A percentile compares a stretch with the other conserved stretches of the same genome.
These are phyloP conservation scores for Pediacus dermestoides DNA, from an alignment of 2,888 invertebrate genomes.

Conservation along the genomic window DNA sequence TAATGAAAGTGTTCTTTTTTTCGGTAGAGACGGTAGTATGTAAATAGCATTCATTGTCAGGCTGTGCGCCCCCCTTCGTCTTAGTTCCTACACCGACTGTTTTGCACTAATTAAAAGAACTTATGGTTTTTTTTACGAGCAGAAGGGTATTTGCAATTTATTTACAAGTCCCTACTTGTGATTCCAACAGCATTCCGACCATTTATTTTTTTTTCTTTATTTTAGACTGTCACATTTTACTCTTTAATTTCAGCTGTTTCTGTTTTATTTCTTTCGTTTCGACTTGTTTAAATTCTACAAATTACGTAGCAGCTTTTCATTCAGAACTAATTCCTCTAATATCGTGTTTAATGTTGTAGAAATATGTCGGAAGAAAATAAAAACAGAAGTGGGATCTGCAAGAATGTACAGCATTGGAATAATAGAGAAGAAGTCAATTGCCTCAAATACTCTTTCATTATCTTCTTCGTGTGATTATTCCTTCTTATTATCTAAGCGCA, in stretches of 20 bases:
- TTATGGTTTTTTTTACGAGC: constrained; percentile 45
- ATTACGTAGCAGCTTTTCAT: constrained; percentile 39
- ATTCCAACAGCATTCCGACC: constrained; percentile 40
- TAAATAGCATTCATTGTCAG: constrained; percentile 31
- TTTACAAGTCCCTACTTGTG: constrained; percentile 34
- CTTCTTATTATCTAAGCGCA: constrained; percentile 42
- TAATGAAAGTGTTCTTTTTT: constrained; percentile 43
- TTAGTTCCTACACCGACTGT: constrained; percentile 27
- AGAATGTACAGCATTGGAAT: constrained; percentile 37
- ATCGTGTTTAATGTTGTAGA: constrained; percentile 45
- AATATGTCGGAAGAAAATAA: constrained; percentile 39
- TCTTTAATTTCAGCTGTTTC: constrained; percentile 42
- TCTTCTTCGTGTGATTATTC: constrained; percentile 40
- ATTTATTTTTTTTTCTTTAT: constrained; percentile 42
- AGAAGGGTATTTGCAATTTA: constrained; percentile 43
- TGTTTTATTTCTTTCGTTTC: constrained; percentile 38
- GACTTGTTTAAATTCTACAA: constrained; percentile 39
- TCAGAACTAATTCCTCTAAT: constrained; percentile 38
- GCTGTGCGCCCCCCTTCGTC: constrained; percentile 18
- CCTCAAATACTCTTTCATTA: constrained; percentile 45
- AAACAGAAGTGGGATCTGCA: constrained; percentile 25
- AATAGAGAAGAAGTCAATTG: constrained; percentile 40
- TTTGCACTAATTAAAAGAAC: constrained; percentile 48
- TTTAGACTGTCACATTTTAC: constrained; percentile 38
- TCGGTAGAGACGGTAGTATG: constrained; percentile 35